Evolutionary conservation across 2,888 invertebrate genomes (phyloP).

Genomic region (Limenitis camilla): DNA sequence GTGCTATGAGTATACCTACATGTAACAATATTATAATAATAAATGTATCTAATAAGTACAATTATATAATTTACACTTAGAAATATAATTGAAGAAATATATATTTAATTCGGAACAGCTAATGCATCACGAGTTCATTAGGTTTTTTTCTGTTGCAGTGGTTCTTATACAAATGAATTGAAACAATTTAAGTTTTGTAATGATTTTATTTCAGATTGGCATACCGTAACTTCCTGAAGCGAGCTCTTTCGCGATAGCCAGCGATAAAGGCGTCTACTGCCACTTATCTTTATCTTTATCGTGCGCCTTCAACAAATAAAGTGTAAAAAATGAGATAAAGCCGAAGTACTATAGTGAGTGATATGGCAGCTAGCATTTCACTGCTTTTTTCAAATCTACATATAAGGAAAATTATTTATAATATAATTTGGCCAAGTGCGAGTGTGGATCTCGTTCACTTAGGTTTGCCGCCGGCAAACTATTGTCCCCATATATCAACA

Average conservation of each 20-base stretch:
- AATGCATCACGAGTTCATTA: too few species aligned
- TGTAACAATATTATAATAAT: too few species aligned
- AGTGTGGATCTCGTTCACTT: too few species aligned
- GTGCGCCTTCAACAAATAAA: slow-evolving; percentile 71
- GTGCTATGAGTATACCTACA: too few species aligned
- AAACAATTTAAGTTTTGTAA: slow-evolving; percentile 14
- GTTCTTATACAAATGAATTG: background rate
- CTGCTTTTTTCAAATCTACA: background rate
- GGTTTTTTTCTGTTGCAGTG: background rate
- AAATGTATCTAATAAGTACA: too few species aligned
- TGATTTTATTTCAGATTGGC: slow-evolving; percentile 25
- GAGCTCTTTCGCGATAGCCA: slow-evolving; percentile 55
- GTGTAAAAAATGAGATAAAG: slow-evolving; percentile 69
- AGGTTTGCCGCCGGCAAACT: too few species aligned
- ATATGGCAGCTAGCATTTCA: slow-evolving; percentile 32
- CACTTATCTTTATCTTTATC: slow-evolving; percentile 69
- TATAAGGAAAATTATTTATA: background rate
- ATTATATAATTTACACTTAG: too few species aligned
- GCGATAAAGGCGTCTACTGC: slow-evolving; percentile 61
- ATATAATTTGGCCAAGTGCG: too few species aligned
- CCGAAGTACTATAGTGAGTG: slow-evolving; percentile 48
- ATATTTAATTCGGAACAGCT: too few species aligned
- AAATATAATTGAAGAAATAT: too few species aligned
- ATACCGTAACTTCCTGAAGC: slow-evolving; percentile 47
- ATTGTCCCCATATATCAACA: too few species aligned